Conservation (phyloP, 2,888 invertebrate species). For the Noctua fimbriata region DNA sequence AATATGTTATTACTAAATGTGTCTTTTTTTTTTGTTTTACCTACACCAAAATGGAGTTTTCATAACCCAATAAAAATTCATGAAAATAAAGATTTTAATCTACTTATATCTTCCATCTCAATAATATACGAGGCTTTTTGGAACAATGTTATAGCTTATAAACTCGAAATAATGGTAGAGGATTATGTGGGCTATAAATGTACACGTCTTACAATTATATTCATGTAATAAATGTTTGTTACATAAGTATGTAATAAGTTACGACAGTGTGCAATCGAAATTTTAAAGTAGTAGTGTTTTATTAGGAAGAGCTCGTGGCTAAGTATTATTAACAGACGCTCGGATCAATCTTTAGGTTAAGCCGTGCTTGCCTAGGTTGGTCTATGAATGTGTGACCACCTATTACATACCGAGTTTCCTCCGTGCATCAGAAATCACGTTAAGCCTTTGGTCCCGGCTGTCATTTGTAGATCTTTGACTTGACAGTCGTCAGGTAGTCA, state of each 20-base stretch:
- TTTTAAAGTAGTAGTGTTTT: background rate
- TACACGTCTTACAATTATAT: conserved; percentile 47
- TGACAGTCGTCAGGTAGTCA: too few relatives aligned
- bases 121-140: conserved; percentile 23
- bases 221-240: conserved; percentile 26
- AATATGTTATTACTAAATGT: background rate
- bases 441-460: too few relatives aligned
- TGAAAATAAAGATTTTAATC: conserved; percentile 29
- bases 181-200: conserved; percentile 54
- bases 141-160: conserved; percentile 49
- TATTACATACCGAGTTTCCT: too few relatives aligned
- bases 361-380: too few relatives aligned
- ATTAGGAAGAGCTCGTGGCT: too few relatives aligned
- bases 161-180: conserved; percentile 40
- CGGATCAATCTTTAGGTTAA: too few relatives aligned
- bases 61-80: conserved; percentile 11
- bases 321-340: too few relatives aligned
- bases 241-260: background rate
- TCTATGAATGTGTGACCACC: too few relatives aligned
- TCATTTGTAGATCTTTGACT: too few relatives aligned
- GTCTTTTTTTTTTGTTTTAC: background rate
- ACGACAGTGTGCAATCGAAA: background rate
- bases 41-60: background rate
- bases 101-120: conserved; percentile 26
- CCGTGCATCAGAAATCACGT: too few relatives aligned